These are phyloP conservation scores for Channallabes apus DNA, from an alignment of 2,797 vertebrate species.

Conservation along the genomic window DNA sequence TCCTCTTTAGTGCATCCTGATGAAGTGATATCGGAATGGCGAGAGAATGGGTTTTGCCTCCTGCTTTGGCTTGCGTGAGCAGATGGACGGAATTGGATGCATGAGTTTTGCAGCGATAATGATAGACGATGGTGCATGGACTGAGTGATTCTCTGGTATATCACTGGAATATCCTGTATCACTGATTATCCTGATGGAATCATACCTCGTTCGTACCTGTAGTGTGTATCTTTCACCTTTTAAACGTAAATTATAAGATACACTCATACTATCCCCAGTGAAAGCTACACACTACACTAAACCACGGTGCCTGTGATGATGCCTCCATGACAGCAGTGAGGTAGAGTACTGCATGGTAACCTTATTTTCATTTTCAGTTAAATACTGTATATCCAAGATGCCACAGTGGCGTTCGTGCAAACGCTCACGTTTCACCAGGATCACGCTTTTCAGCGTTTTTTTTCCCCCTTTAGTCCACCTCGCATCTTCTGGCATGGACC, in stretches of 20 bases:
- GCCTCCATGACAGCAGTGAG: not conserved
- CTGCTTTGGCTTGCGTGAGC: not conserved
- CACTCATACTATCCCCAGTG: not conserved
- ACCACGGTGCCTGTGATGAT: not conserved
- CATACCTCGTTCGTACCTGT: not conserved
- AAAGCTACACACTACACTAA: not conserved
- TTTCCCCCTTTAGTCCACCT: not conserved
- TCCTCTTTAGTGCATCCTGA: not conserved
- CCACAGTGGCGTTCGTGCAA: not conserved
- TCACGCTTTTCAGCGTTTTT: not conserved
- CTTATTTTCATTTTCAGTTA: not conserved
- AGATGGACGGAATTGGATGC: not conserved
- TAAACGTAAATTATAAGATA: not conserved
- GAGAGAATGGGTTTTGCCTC: not conserved
- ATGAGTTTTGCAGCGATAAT: not conserved
- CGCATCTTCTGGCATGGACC: conserved; percentile 22
- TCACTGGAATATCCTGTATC: too few species aligned
- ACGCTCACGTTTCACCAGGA: not conserved
- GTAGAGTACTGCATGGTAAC: not conserved
- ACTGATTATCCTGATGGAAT: not conserved
- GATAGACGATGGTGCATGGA: not conserved
- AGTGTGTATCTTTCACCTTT: not conserved
- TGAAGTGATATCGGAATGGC: not conserved
- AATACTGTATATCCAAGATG: not conserved
- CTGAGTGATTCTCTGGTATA: not conserved